Conservation (phyloP, 2,113 vertebrate species). For the Tragelaphus buxtoni region DNA sequence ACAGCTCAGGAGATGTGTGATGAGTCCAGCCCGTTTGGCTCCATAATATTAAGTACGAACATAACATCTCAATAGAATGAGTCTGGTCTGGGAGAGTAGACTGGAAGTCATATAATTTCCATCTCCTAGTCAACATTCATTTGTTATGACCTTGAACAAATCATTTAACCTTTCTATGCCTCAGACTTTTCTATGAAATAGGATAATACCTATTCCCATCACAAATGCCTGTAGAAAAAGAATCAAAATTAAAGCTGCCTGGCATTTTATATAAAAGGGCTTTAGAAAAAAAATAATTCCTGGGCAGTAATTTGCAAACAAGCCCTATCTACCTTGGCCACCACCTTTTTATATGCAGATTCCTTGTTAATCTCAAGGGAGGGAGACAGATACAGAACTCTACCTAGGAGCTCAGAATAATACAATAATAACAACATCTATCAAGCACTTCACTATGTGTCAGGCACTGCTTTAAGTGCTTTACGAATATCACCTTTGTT, state of each 20-base stretch:
- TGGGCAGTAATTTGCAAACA: slow-evolving; percentile 31
- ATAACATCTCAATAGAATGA: slow-evolving; percentile 47
- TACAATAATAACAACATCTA: slow-evolving; percentile 20
- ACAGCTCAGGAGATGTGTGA: background rate
- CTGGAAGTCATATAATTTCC: slow-evolving; percentile 57
- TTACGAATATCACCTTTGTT: slow-evolving; percentile 15
- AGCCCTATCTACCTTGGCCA: background rate
- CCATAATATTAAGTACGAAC: background rate
- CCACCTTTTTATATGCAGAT: background rate
- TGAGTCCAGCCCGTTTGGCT: background rate
- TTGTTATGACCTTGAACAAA: slow-evolving; percentile 59
- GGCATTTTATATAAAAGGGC: background rate
- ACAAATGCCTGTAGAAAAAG: background rate
- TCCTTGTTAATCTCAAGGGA: slow-evolving; percentile 1
- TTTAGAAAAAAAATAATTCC: slow-evolving; percentile 23
- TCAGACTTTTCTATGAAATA: slow-evolving; percentile 26
- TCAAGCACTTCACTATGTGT: slow-evolving; percentile 13
- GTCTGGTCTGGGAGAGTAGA: background rate
- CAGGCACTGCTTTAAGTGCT: slow-evolving; percentile 17
- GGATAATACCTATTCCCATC: background rate
- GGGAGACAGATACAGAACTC: slow-evolving; percentile 1
- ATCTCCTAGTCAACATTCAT: slow-evolving; percentile 48
- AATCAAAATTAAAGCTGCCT: background rate
- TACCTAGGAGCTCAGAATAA: background rate
- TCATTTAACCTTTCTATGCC: slow-evolving; percentile 40